These are phyloP conservation scores for Cheilosia variabilis DNA, from an alignment of 2,888 invertebrate species.

Conservation along the genomic window DNA sequence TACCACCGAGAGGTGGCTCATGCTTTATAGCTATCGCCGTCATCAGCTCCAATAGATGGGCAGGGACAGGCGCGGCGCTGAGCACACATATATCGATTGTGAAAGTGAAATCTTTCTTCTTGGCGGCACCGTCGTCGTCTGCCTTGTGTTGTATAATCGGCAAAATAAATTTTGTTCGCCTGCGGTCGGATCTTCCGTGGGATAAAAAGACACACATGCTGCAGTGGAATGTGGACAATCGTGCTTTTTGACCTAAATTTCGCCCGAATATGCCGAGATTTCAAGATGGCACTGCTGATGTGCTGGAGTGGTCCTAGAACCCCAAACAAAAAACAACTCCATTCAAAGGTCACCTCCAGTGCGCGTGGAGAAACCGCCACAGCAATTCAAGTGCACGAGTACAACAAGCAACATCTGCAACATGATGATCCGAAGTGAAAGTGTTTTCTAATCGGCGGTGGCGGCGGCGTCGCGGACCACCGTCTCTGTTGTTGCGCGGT, in stretches of 20 bases:
- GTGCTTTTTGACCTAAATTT: conserved; percentile 63
- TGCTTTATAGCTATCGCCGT: conserved; percentile 28
- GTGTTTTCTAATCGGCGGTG: conserved; percentile 57
- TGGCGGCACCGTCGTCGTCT: neutral
- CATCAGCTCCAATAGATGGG: conserved; percentile 23
- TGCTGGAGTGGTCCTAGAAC: conserved; percentile 28
- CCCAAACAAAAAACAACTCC: neutral
- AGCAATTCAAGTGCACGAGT: conserved; percentile 43
- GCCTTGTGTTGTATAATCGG: conserved; percentile 66
- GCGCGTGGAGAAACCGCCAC: conserved; percentile 23
- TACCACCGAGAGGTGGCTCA: conserved; percentile 29
- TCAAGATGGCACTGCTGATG: conserved; percentile 35
- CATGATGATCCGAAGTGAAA: conserved; percentile 71
- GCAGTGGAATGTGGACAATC: conserved; percentile 40
- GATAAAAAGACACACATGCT: conserved; percentile 38
- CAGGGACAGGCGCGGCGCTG: conserved; percentile 28
- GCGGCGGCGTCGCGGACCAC: neutral
- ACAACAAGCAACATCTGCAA: conserved; percentile 58
- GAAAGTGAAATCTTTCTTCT: conserved; percentile 71
- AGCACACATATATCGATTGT: conserved; percentile 54
- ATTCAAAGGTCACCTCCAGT: conserved; percentile 34
- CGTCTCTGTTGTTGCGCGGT: conserved; percentile 38
- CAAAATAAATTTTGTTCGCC: conserved; percentile 23
- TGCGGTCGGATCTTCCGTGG: conserved; percentile 36
- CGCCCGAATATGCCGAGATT: neutral